Percentiles rank a stretch among this genome's conserved stretches.
Conservation (phyloP, 2,797 vertebrate genomes). For the Gymnodraco acuticeps region DNA sequence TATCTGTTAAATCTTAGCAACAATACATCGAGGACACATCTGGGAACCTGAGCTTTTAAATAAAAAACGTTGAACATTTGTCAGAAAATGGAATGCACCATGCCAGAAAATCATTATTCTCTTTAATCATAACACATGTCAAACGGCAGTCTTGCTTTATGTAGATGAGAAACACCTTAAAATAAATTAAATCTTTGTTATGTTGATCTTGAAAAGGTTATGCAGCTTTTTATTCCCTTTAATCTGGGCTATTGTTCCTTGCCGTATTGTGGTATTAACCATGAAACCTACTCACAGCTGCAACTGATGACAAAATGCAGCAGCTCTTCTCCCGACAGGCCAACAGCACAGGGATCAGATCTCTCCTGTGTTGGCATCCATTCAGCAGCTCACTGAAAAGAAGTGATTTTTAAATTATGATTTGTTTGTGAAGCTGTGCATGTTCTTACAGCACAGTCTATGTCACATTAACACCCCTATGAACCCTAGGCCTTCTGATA, state of each 20-base stretch:
- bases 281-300: conserved; percentile 46
- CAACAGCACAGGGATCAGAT: conserved; percentile 52
- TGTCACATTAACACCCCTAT: conserved; percentile 11
- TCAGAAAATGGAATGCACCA: conserved; percentile 19
- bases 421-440: conserved; percentile 47
- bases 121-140: conserved; percentile 33
- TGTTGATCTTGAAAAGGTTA: conserved; percentile 42
- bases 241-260: conserved; percentile 43
- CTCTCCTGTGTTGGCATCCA: conserved; percentile 33
- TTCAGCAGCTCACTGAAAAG: conserved; percentile 37
- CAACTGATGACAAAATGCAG: conserved; percentile 50
- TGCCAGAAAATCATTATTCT: conserved; percentile 44
- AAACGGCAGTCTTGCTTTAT: conserved; percentile 43
- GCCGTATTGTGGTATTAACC: conserved; percentile 31
- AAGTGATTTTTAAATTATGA: conserved; percentile 29
- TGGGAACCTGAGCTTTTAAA: conserved; percentile 23
- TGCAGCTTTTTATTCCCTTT: conserved; percentile 27
- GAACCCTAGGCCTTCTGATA: neutral
- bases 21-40: conserved; percentile 14
- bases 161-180: conserved; percentile 24
- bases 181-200: conserved; percentile 31
- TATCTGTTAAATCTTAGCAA: conserved; percentile 18
- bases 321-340: conserved; percentile 43
- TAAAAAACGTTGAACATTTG: conserved; percentile 32
- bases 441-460: conserved; percentile 13